A percentile compares a stretch with the other conserved stretches of the same genome.
Evolutionary conservation across 2,113 vertebrate genomes (phyloP).

Genomic region (Ceyx melanurus): DNA sequence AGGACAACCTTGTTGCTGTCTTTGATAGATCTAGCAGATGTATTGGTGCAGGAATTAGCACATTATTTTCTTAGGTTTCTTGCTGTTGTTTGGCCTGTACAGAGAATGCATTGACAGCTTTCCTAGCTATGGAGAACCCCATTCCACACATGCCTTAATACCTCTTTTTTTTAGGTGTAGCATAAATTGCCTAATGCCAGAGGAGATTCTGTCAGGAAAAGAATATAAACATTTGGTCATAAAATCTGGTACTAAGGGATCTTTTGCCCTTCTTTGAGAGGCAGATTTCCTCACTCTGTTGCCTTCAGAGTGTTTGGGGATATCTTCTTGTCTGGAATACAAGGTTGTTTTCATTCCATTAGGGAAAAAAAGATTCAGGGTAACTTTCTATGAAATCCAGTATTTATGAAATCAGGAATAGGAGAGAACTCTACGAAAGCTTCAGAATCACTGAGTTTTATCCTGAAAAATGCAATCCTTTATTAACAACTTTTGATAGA

Average conservation of each 20-base stretch:
- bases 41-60: neutral
- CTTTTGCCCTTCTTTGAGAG: neutral
- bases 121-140: neutral
- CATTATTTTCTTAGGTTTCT: neutral
- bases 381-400: neutral
- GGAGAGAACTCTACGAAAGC: neutral
- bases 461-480: neutral
- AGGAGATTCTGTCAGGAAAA: neutral
- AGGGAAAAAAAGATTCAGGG: neutral
- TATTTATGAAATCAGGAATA: neutral
- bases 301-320: neutral
- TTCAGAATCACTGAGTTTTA: neutral
- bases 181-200: neutral
- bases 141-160: neutral
- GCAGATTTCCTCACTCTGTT: neutral
- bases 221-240: fast-evolving
- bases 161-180: neutral
- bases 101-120: neutral
- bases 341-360: neutral
- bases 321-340: neutral
- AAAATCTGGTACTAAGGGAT: neutral
- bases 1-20: neutral
- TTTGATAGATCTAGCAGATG: neutral
- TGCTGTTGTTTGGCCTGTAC: neutral
- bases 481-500: neutral